Evolutionary conservation across 2,797 vertebrate genomes (phyloP), one percentile per base, ranked within the genome.

Genomic region (Euphonia xanthogaster): DNA sequence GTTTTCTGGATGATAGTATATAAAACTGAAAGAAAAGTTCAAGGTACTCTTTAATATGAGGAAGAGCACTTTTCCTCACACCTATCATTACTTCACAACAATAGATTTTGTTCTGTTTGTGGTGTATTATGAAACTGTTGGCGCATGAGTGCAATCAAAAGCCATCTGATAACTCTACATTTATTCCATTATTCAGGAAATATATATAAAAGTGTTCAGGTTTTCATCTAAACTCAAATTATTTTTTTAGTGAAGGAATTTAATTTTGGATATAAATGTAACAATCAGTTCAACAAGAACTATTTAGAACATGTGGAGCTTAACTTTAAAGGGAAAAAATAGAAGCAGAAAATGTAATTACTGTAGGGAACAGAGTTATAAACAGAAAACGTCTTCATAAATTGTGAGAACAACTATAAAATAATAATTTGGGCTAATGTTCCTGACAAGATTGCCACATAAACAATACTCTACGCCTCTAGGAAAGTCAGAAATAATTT

Each of bases 381-480:
- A 93, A 91, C 58, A 83, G 33, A 94, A 66, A 74, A 65, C 6
- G 89, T 40, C 35, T 86, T 90, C 71, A 76, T 42, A 76, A 91
- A 50, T 12, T 84, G 42, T 22, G 86, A 28, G 31, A 86, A 78
- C 20, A 75, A 33, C n/a, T 47, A 74, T 50, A 92, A 93, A 95
- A 93, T 63, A 90, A 79, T 94, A 86, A 88, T 94, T 91, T 73
- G 23, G 33, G 79, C 90, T n/a, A 53, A 77, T 86, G 28, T 87
- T 92, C 72, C 18, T 62, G 40, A 60, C 25, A 90, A 66, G 54
- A 44, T 86, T 95, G 57, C 48, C 78, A 50, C 0, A 47, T 7
- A 78, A 93, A 58, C 14, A 86, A 67, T 73, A 58, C 6, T 66
- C 18, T 47, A 60, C 33, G 78, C 62, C 33, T 88, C 48, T 62